Base-by-base conservation (phyloP, 2,888 invertebrate species). In the Charanyca ferruginea region DNA sequence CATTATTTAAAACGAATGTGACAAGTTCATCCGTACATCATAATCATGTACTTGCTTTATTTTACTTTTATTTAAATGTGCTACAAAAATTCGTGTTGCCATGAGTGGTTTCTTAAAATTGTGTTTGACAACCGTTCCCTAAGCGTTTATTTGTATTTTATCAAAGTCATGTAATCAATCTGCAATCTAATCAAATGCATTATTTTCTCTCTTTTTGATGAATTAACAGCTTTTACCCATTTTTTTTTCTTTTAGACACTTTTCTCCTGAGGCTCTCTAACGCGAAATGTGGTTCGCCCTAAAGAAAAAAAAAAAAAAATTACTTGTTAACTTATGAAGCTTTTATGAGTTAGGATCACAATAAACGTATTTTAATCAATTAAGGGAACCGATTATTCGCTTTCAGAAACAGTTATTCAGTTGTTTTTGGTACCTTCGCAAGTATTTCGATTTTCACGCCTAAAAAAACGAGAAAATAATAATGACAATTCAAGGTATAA, bases 11-110 rank as follows among this genome's bases (percentile, higher is more conserved):
- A 74, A 48, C 53, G 28, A 69, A 73, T 60, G 77, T 77, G 74
- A 79, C 79, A 67, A 72, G 62, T 68, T 60, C 13, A 58, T 76
- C 62, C 59, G 64, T 71, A 41, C 22, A 57, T 70, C 23, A 67
- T 57, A 57, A 64, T 68, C 20, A 38, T 5, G 58, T 55, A 44
- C 25, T 62, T 9, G 22, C 20, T 47, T 59, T 18, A 45, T 20
- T 22, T n/a, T 8, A 16, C 45, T 58, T 23, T 13, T 22, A 47
- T 42, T 61, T n/a, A n/a, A n/a, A 23, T 48, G 47, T 58, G 60
- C 23, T 49, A 28, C 8, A n/a, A 18, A 35, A 51, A 45, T 20
- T n/a, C 11, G 61, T 66, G 74, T 61, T 45, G 45, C 22, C 44
- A 42, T 35, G n/a, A 53, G 54, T 66, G 49, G 38, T 32, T 51